Evolutionary conservation across 2,113 vertebrate genomes (phyloP), one percentile per base, ranked within the genome.

Genomic region (Xenus cinereus): DNA sequence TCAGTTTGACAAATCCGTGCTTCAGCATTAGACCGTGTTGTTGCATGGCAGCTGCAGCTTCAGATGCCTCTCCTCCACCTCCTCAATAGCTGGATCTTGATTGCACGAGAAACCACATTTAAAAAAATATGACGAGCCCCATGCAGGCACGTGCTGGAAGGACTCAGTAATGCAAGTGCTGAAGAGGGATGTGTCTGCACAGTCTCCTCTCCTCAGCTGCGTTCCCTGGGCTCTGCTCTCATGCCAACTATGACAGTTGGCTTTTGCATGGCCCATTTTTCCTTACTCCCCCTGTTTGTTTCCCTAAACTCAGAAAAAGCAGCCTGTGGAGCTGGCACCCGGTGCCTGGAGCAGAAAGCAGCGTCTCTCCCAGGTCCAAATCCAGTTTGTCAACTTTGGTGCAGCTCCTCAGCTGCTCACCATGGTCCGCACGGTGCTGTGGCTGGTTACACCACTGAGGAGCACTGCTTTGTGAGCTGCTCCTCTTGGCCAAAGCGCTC

Each of bases 391-490:
- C 48, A 69, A 0, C 51, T 67, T 45, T 12, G 39, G n/a, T 50
- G 75, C 4, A 2, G 57, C 11, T 77, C 24, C 39, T 50, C 6
- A 0, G 30, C 68, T 84, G 27, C 50, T 48, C 57, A 15, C 48
- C 62, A 3, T 4, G 18, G 24, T 45, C 63, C 21, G 9, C n/a
- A 22, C 0, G 0, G 20, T 20, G 56, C 56, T 5, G 4, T 9
- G 51, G 51, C n/a, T 66, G 54, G 28, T 56, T n/a, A 53, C 53
- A 30, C 15, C 43, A 46, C 26, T 7, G 27, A 62, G 39, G 19
- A 89, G 30, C 32, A 35, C 16, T 16, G 33, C 50, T 43, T 14
- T 24, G 28, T 48, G 43, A 66, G 45, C 32, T 39, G 39, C 37
- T 66, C 39, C 48, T 79, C 56, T 59, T 59, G n/a, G 12, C 19